These are phyloP conservation scores for Sylvilagus bachmani DNA, from an alignment of 2,113 vertebrate genomes.

Conservation along the genomic window DNA sequence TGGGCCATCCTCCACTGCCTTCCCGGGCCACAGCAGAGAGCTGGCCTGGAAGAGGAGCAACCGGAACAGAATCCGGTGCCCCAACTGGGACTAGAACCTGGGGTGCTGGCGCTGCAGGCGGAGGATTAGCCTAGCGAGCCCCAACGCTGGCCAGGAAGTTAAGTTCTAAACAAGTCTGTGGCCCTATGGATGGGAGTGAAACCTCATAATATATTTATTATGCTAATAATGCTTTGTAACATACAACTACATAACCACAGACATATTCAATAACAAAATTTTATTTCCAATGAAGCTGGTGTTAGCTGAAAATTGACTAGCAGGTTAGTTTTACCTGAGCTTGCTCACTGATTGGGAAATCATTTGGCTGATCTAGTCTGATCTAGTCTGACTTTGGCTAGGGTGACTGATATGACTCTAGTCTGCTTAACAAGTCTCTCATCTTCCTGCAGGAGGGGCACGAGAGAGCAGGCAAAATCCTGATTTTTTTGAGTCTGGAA, in stretches of 20 bases:
- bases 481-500: neutral
- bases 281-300: neutral
- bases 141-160: neutral
- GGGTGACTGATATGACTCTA: neutral
- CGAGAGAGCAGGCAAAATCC: neutral
- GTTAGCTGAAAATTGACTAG: neutral
- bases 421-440: neutral
- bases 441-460: neutral
- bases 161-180: constrained; percentile 24
- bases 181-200: neutral
- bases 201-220: neutral
- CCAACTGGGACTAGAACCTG: no score
- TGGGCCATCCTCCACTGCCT: no score
- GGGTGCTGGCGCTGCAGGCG: no score
- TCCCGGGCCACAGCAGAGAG: no score
- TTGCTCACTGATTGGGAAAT: neutral
- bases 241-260: constrained; percentile 7
- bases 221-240: neutral
- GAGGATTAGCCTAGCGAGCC: no score
- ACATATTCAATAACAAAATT: neutral
- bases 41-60: no score
- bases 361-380: neutral
- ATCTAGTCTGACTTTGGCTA: neutral
- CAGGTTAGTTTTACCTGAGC: neutral
- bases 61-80: no score